phyloP scores from a whole-genome alignment of 2,113 vertebrate species.

The Grus americana region DNA sequence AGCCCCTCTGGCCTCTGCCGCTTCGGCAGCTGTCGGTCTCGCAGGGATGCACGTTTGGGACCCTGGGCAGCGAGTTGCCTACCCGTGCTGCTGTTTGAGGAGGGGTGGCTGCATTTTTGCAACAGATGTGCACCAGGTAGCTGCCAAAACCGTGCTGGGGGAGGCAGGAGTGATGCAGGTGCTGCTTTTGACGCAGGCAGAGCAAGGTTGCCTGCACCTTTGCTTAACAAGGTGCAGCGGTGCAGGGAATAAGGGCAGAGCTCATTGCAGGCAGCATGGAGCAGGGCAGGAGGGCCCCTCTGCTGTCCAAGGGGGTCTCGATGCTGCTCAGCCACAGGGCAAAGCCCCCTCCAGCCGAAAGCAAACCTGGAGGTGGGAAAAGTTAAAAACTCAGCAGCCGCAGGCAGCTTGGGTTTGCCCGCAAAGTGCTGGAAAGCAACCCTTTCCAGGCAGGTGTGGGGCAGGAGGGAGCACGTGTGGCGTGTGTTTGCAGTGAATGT shows the following conservation, averaged over 20 bases:
- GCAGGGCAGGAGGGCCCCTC: not conserved
- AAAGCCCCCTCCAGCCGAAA: not conserved
- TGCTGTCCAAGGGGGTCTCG: not conserved
- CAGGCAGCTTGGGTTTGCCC: not conserved
- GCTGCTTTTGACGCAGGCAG: not conserved
- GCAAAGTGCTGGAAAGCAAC: not conserved
- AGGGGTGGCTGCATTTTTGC: not conserved
- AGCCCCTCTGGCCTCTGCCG: not conserved
- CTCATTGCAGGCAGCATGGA: not conserved
- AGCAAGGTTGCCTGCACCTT: not conserved
- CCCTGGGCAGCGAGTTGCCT: not conserved
- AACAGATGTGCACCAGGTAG: not conserved
- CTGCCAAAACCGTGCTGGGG: not conserved
- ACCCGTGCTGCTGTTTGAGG: not conserved
- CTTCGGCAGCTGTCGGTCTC: not conserved
- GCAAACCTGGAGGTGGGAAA: not conserved
- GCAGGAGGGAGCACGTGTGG: not conserved
- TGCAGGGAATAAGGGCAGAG: not conserved
- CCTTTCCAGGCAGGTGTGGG: not conserved
- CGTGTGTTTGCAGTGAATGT: rapidly evolving
- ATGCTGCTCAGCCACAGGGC: rapidly evolving
- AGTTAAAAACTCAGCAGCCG: not conserved
- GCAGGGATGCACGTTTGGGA: not conserved
- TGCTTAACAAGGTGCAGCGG: not conserved
- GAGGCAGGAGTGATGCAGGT: not conserved